Conservation (phyloP, 2,113 vertebrate genomes). For the Oenanthe melanoleuca region DNA sequence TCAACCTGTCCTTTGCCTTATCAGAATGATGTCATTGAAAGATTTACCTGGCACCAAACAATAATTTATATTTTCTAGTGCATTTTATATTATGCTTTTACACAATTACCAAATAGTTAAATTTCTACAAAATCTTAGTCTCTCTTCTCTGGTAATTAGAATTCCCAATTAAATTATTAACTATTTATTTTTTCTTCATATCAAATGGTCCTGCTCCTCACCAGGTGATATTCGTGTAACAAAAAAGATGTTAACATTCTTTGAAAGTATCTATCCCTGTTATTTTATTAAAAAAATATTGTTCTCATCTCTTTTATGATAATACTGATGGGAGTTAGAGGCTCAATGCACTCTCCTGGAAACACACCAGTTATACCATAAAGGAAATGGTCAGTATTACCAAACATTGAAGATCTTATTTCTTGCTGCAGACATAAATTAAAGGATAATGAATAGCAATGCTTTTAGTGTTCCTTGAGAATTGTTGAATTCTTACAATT, state of each 20-base stretch:
- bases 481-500: not conserved
- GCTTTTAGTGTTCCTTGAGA: constrained; percentile 11
- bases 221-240: not conserved
- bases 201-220: not conserved
- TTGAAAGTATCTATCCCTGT: not conserved
- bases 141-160: not conserved
- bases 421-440: constrained; percentile 32
- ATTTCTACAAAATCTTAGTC: not conserved
- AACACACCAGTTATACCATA: not conserved
- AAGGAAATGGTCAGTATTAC: constrained; percentile 21
- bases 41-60: not conserved
- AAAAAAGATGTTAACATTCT: not conserved
- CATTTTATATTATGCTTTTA: not conserved
- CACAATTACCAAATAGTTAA: not conserved
- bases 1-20: not conserved
- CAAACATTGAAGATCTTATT: not conserved
- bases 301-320: not conserved
- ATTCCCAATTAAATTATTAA: not conserved
- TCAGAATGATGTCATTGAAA: not conserved
- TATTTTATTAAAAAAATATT: not conserved
- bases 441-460: constrained; percentile 42
- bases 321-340: not conserved
- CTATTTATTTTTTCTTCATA: not conserved
- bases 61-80: not conserved
- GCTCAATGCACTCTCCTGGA: not conserved